A percentile compares a stretch with the other conserved stretches of the same genome.
phyloP scores from a whole-genome alignment of 30 jellyfish, hydroid and myxozoan species.

The Aurelia sp. region DNA sequence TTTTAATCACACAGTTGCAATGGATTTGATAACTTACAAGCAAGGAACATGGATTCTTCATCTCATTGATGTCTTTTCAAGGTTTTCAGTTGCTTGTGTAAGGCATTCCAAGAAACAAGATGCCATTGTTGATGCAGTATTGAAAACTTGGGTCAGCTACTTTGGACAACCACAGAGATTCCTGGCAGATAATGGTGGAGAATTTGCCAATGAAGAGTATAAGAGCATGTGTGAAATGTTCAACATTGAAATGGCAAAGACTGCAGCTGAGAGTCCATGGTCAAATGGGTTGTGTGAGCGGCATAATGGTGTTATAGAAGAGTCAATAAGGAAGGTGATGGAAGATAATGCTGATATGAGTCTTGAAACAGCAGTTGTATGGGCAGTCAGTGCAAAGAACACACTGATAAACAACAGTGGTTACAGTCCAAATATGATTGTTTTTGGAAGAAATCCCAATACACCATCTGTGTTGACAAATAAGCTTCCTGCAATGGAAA shows the following conservation, averaged over 20 bases:
- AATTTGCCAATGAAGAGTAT: slow-evolving; percentile 48
- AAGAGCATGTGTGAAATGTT: slow-evolving; percentile 27
- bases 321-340: neutral
- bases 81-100: neutral
- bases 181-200: slow-evolving; percentile 67
- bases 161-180: slow-evolving; percentile 9
- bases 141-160: neutral
- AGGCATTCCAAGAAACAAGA: too few species aligned
- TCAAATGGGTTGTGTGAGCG: slow-evolving; percentile 48
- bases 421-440: too few species aligned
- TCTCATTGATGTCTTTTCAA: too few species aligned
- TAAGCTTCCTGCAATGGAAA: too few species aligned
- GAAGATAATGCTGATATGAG: neutral
- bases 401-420: too few species aligned
- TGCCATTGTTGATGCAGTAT: too few species aligned
- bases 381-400: neutral
- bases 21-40: too few species aligned
- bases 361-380: slow-evolving; percentile 36
- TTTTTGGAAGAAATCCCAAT: too few species aligned
- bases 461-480: too few species aligned
- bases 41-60: too few species aligned
- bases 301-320: neutral
- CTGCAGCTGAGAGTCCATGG: slow-evolving; percentile 66
- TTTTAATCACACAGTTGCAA: slow-evolving; percentile 11
- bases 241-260: slow-evolving; percentile 25